phyloP scores from a whole-genome alignment of 2,888 invertebrate species.

The Cantharis rustica region DNA sequence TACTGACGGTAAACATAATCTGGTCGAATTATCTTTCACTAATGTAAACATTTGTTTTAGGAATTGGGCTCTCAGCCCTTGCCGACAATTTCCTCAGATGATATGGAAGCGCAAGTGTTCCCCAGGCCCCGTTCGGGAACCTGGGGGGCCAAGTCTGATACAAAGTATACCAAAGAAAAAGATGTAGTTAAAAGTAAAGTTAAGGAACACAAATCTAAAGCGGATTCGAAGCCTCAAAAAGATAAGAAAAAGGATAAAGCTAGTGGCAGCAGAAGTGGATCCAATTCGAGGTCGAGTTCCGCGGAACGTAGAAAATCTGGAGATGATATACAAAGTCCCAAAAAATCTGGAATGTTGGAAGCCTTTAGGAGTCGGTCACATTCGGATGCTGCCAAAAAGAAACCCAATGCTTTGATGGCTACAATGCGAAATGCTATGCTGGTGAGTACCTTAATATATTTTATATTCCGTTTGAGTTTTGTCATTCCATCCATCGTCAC shows the following conservation, averaged over 20 bases:
- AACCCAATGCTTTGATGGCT: slow-evolving; percentile 74
- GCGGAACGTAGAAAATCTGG: slow-evolving; percentile 52
- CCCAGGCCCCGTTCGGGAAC: slow-evolving; percentile 69
- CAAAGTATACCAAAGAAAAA: slow-evolving; percentile 36
- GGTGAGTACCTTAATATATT: slow-evolving; percentile 55
- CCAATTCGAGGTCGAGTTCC: slow-evolving; percentile 53
- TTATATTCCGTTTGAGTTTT: too few species aligned
- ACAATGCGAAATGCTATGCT: slow-evolving; percentile 85
- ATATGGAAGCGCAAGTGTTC: slow-evolving; percentile 54
- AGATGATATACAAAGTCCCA: slow-evolving; percentile 50
- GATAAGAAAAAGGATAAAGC: slow-evolving; percentile 42
- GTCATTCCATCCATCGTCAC: too few species aligned
- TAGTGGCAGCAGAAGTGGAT: slow-evolving; percentile 53
- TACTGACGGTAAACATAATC: not conserved
- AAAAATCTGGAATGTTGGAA: slow-evolving; percentile 75
- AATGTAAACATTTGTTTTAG: slow-evolving; percentile 52
- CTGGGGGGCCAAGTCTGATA: slow-evolving; percentile 58
- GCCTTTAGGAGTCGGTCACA: slow-evolving; percentile 79
- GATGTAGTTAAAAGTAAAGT: slow-evolving; percentile 35
- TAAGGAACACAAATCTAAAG: slow-evolving; percentile 41
- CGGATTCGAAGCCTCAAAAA: slow-evolving; percentile 41
- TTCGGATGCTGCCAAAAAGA: slow-evolving; percentile 71
- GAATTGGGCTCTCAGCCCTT: slow-evolving; percentile 68
- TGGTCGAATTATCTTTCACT: not conserved
- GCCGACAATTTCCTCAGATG: slow-evolving; percentile 60